These are phyloP conservation scores for Botia kubotai DNA, from an alignment of 2,797 vertebrate species.

Conservation along the genomic window DNA sequence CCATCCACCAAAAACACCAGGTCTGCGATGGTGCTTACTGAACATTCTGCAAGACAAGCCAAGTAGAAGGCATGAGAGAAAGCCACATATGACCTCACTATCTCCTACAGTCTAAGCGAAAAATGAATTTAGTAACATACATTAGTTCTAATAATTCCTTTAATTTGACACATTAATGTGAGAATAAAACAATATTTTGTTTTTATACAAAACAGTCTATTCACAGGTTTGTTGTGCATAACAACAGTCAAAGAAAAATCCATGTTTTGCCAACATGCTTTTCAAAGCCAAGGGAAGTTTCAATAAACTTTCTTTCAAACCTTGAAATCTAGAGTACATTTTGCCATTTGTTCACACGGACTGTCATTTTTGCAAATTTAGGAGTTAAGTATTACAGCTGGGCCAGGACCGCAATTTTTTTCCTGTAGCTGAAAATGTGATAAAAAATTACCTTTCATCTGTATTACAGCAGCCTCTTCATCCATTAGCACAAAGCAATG, in stretches of 20 bases:
- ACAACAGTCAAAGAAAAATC: too few relatives aligned
- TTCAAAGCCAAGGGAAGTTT: slow-evolving; percentile 31
- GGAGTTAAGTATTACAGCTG: not conserved
- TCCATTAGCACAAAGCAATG: slow-evolving; percentile 59
- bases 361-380: too few relatives aligned
- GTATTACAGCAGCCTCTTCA: slow-evolving; percentile 11
- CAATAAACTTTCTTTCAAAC: slow-evolving; percentile 17
- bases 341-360: not conserved
- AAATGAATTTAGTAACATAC: not conserved
- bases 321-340: not conserved
- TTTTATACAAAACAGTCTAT: not conserved
- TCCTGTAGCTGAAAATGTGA: slow-evolving; percentile 7
- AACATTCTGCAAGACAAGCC: slow-evolving; percentile 83
- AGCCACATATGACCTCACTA: not conserved
- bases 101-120: not conserved
- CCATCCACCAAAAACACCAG: slow-evolving; percentile 96
- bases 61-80: slow-evolving; percentile 45
- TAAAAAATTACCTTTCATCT: not conserved
- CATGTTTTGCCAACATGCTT: slow-evolving; percentile 30
- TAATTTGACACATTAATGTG: slow-evolving; percentile 8
- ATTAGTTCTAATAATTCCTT: not conserved
- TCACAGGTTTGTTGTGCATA: not conserved
- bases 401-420: not conserved
- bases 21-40: slow-evolving; percentile 90
- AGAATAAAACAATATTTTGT: not conserved